Evolutionary conservation across 2,888 invertebrate genomes (phyloP).

Genomic region (Lithophane semibrunnea): DNA sequence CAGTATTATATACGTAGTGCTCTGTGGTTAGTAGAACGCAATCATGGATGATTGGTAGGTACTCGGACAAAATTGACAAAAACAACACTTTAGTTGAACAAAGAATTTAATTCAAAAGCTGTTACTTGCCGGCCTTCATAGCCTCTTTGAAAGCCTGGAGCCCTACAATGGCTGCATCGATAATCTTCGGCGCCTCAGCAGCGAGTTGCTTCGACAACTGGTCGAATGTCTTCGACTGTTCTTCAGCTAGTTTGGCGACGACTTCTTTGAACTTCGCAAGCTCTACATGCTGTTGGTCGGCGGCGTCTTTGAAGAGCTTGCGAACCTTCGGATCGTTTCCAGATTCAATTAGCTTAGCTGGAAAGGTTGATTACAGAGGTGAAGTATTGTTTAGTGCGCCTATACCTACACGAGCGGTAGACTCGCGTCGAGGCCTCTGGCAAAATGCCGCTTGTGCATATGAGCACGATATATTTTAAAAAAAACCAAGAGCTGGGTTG

Average conservation of each 20-base stretch:
- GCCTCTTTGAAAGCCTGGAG: slow-evolving; percentile 8
- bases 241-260: not conserved
- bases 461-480: not conserved
- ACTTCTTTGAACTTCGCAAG: slow-evolving; percentile 18
- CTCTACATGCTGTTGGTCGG: not conserved
- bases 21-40: too few species aligned
- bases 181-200: not conserved
- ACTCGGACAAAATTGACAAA: not conserved
- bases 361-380: not conserved
- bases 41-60: too few species aligned
- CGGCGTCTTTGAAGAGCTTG: not conserved
- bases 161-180: slow-evolving; percentile 17
- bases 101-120: not conserved
- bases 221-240: slow-evolving; percentile 8
- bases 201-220: slow-evolving; percentile 2
- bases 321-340: not conserved
- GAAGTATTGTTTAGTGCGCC: too few species aligned
- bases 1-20: too few species aligned
- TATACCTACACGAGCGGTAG: too few species aligned
- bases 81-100: not conserved
- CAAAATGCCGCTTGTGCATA: not conserved
- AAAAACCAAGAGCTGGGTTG: not conserved
- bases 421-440: not conserved
- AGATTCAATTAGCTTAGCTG: slow-evolving; percentile 17
- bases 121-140: not conserved